These are phyloP conservation scores for Enteromius anoplus DNA, from an alignment of 2,797 vertebrate species.

Conservation along the genomic window DNA sequence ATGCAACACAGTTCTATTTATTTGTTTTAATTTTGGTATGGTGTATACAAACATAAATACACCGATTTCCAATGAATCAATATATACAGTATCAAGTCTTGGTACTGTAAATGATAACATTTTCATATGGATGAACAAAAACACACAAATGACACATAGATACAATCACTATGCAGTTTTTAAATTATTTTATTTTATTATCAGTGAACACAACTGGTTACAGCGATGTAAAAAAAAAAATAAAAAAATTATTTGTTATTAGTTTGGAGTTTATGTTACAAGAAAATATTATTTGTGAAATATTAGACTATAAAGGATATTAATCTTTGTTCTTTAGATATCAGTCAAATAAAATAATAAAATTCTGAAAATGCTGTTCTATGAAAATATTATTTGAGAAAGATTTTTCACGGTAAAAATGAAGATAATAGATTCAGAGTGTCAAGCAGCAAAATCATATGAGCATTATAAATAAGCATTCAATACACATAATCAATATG, in stretches of 20 bases:
- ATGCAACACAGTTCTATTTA: background rate
- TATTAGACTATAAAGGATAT: background rate
- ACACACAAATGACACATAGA: background rate
- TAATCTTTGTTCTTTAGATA: background rate
- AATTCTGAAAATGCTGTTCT: background rate
- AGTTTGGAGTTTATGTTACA: too few species aligned
- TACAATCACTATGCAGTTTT: background rate
- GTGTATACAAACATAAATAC: background rate
- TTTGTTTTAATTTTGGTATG: background rate
- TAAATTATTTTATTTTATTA: background rate
- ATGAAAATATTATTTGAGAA: background rate
- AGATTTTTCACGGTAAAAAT: background rate
- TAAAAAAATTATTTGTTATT: too few species aligned
- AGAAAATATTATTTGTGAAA: background rate
- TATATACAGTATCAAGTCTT: background rate
- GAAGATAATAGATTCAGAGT: background rate
- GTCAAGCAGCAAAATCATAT: background rate
- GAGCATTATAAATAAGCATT: background rate
- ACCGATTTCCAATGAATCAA: background rate
- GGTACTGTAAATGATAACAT: background rate
- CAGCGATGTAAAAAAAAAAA: too few species aligned
- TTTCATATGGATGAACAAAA: background rate
- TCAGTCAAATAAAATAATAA: background rate
- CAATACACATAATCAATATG: background rate
- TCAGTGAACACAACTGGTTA: too few species aligned